Evolutionary conservation across 2,113 vertebrate species (phyloP).

Genomic region (Stictonetta naevosa): DNA sequence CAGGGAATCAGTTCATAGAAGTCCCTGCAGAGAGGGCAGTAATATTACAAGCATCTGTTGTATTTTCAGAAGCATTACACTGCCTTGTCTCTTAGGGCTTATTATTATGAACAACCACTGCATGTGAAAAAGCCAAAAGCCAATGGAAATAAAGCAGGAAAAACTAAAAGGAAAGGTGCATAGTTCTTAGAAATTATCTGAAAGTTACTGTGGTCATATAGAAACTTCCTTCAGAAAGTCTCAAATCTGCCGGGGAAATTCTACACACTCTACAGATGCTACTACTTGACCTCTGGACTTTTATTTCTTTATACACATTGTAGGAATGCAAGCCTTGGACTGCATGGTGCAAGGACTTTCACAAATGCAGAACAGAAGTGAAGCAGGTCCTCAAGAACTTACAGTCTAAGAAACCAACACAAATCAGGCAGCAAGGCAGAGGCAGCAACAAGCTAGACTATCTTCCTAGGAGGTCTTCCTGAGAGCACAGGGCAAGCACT

Average conservation of each 20-base stretch:
- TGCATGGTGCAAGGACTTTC: not conserved
- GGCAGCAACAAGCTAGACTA: not conserved
- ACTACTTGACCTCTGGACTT: not conserved
- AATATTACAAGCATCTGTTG: conserved; percentile 57
- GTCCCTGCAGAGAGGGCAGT: conserved; percentile 8
- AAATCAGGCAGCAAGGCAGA: not conserved
- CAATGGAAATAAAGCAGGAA: not conserved
- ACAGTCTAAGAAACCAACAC: not conserved
- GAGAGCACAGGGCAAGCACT: not conserved
- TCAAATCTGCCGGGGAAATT: not conserved
- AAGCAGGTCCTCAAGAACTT: not conserved
- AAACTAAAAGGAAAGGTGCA: not conserved
- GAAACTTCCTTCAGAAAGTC: not conserved
- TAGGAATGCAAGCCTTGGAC: not conserved
- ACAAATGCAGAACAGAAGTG: not conserved
- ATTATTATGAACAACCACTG: not conserved
- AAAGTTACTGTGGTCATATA: not conserved
- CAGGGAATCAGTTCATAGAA: conserved; percentile 22
- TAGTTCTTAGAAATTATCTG: not conserved
- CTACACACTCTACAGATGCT: not conserved
- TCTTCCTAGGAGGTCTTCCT: not conserved
- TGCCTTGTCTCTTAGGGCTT: conserved; percentile 10
- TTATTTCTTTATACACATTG: not conserved
- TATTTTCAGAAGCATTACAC: not conserved
- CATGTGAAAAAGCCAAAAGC: not conserved